Percentiles rank a stretch among this genome's conserved stretches.
Conservation (phyloP, 2,113 vertebrate species). For the Amazona vittata region DNA sequence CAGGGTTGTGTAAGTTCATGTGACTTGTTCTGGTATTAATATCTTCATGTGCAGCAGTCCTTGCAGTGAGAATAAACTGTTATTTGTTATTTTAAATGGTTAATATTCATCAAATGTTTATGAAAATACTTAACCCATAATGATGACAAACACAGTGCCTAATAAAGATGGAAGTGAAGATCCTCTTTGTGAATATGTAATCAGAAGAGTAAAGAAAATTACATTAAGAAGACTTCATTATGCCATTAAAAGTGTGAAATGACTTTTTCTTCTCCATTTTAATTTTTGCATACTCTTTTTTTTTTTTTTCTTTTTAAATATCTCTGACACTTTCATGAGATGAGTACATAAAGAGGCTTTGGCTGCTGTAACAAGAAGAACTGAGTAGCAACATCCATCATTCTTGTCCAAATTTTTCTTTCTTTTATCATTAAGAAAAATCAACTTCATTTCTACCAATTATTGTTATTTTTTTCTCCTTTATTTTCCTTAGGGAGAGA, state of each 20-base stretch:
- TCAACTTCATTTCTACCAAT: constrained; percentile 50
- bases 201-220: constrained; percentile 75
- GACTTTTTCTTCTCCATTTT: constrained; percentile 67
- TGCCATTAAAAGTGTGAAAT: constrained; percentile 67
- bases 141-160: constrained; percentile 54
- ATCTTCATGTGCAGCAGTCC: constrained; percentile 41
- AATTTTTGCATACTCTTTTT: constrained; percentile 60
- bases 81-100: constrained; percentile 73
- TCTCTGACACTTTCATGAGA: constrained; percentile 35
- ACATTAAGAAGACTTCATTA: constrained; percentile 66
- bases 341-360: constrained; percentile 33
- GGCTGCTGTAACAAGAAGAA: constrained; percentile 55
- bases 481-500: not conserved
- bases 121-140: constrained; percentile 61
- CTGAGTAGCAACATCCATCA: constrained; percentile 65
- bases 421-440: constrained; percentile 72
- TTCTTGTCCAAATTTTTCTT: constrained; percentile 25
- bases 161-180: constrained; percentile 70
- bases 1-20: not conserved
- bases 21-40: constrained; percentile 41
- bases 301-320: constrained; percentile 53
- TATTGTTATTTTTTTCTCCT: constrained; percentile 3
- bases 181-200: constrained; percentile 69
- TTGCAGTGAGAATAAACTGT: constrained; percentile 53
- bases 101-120: constrained; percentile 73